Conservation (phyloP, 2,888 invertebrate genomes). For the Aphodius sticticus region DNA sequence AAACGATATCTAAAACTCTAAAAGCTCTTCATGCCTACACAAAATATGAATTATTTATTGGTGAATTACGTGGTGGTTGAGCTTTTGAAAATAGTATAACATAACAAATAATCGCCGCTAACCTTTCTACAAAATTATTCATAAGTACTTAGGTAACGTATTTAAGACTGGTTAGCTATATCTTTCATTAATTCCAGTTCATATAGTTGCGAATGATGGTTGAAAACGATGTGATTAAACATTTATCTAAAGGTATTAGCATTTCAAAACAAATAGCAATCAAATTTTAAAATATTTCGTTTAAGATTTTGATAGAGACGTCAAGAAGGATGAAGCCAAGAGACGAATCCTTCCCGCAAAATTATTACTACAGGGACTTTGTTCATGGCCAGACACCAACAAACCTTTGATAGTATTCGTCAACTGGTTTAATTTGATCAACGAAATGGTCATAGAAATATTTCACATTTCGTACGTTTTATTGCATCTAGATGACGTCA, state of each 20-base stretch:
- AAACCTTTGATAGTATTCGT: constrained; percentile 13
- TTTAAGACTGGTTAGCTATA: not conserved
- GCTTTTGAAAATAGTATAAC: not conserved
- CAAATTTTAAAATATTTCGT: not conserved
- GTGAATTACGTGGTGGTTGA: not conserved
- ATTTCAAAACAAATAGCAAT: not conserved
- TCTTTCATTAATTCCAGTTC: not conserved
- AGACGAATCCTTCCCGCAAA: constrained; percentile 28
- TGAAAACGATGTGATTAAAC: not conserved
- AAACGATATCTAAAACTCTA: not conserved
- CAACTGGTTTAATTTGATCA: constrained; percentile 31
- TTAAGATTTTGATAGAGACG: constrained; percentile 30
- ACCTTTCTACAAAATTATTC: not conserved
- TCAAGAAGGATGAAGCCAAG: constrained; percentile 29
- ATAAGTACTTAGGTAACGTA: not conserved
- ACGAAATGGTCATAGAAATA: constrained; percentile 30
- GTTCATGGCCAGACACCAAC: constrained; percentile 34
- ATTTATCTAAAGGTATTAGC: not conserved
- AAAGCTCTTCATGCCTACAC: not conserved
- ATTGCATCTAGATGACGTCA: constrained; percentile 22
- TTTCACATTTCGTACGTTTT: constrained; percentile 32
- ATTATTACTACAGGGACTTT: constrained; percentile 31
- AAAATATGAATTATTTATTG: not conserved
- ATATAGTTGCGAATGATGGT: not conserved
- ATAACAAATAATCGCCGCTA: not conserved